Percentiles rank a stretch among this genome's conserved stretches.
These are phyloP conservation scores for Ochotona curzoniae DNA, from an alignment of 2,113 vertebrate genomes.

Conservation along the genomic window DNA sequence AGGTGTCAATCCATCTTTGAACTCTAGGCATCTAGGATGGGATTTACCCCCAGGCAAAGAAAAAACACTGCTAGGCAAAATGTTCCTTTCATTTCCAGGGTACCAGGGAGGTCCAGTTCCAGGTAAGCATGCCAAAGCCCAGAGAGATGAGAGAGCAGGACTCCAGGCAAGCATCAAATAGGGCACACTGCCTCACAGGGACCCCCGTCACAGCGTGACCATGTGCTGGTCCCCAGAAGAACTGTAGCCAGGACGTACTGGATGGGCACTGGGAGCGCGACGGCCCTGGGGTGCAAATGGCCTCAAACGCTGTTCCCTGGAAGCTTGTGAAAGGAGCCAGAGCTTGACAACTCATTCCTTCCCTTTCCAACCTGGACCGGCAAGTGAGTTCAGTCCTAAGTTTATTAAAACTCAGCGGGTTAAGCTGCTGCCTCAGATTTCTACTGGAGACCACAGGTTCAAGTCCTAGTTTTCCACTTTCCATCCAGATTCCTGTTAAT, in stretches of 20 bases:
- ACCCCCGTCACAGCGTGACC: not conserved
- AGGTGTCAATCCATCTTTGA: not conserved
- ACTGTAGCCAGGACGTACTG: not conserved
- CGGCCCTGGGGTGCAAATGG: not conserved
- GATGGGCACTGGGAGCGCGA: not conserved
- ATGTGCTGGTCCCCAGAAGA: not conserved
- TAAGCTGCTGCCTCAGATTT: too few species aligned
- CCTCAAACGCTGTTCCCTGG: not conserved
- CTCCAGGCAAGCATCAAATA: not conserved
- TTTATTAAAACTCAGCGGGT: not conserved
- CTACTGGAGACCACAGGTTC: too few species aligned
- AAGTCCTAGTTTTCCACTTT: too few species aligned
- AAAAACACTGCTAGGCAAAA: not conserved
- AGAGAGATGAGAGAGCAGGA: not conserved
- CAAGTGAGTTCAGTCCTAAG: not conserved
- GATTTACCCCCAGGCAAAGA: conserved; percentile 4
- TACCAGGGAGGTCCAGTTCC: not conserved
- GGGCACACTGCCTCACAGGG: not conserved
- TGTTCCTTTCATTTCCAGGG: conserved; percentile 6
- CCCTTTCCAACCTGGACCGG: not conserved
- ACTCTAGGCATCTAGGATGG: not conserved
- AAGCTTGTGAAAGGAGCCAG: not conserved
- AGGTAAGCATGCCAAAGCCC: not conserved
- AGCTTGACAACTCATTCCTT: not conserved
- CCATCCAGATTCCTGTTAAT: too few species aligned